Evolutionary conservation across 2,888 invertebrate species (phyloP).

Genomic region (Isoperla grammatica): DNA sequence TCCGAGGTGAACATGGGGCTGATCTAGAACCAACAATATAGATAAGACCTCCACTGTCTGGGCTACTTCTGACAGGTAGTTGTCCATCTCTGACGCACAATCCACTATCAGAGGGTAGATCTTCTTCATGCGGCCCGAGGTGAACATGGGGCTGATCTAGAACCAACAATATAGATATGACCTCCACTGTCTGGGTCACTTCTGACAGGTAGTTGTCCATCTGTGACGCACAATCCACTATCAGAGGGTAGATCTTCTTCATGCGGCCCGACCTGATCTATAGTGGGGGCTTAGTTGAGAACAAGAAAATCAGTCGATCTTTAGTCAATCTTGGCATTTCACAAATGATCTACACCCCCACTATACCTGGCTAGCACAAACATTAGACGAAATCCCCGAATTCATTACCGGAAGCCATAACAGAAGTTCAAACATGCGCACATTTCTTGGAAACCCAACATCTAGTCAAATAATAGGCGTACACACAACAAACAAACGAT

Average conservation of each 20-base stretch:
- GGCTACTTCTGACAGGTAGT: constrained; percentile 11
- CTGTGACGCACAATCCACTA: constrained; percentile 30
- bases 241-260: constrained; percentile 36
- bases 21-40: constrained; percentile 29
- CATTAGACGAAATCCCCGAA: too few relatives aligned
- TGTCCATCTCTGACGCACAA: constrained; percentile 27
- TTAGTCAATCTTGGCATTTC: too few relatives aligned
- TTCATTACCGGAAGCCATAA: too few relatives aligned
- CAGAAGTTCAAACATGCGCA: too few relatives aligned
- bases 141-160: constrained; percentile 38
- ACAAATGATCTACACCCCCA: too few relatives aligned
- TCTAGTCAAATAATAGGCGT: too few relatives aligned
- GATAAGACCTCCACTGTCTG: constrained; percentile 21
- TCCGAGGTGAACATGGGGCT: constrained; percentile 40
- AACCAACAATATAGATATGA: too few relatives aligned
- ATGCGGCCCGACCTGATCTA: constrained; percentile 40
- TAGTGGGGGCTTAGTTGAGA: constrained; percentile 37
- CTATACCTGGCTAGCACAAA: too few relatives aligned
- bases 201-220: constrained; percentile 11
- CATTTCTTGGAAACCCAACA: too few relatives aligned
- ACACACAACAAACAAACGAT: too few relatives aligned
- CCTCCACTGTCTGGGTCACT: constrained; percentile 20
- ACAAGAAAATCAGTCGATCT: too few relatives aligned
- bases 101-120: constrained; percentile 34
- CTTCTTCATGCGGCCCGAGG: constrained; percentile 39